Evolutionary conservation across 1,140 invertebrate species (phyloP), one percentile per base, ranked within the genome.

Genomic region (Wiebesia pumilae): DNA sequence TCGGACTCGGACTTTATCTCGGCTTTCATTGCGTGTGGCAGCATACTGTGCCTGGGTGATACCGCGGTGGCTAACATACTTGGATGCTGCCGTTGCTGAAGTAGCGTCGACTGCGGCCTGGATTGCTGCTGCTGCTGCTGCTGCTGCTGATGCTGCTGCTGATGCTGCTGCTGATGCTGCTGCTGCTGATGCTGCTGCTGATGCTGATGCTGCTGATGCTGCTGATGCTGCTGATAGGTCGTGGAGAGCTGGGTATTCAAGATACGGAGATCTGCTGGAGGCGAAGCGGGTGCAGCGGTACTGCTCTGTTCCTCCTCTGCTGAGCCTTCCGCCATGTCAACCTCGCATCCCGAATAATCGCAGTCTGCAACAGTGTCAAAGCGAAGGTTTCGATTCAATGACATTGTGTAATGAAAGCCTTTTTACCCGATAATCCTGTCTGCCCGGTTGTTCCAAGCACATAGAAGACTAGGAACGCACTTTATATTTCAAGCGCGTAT

Each of bases 311-410:
- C 94, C 91, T 94, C 94, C 90, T 94, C 94, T 89, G 93, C 93
- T 89, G 93, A 94, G 90, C 94, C 94, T 90, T 94, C 94, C 91
- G 94, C 94, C 94, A 94, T 94, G 91, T 94, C 93, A 94, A 90
- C 92, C 93, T 91, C 91, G 92, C 93, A 94, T 94, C 92, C 93
- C 92, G 93, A 93, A 89, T 90, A 91, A 86, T 92, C 91, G 91
- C 90, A 91, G 91, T 93, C 93, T 94, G 90, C 84, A 91, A 90
- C 27, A 47, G n/a, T 6, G 77, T 47, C n/a, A 54, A 78, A 71
- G 19, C 58, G 10, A 62, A 62, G 24, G 58, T 62, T 14, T 62
- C 58, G 58, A 27, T 27, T 62, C 58, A 62, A 14, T 62, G 58
- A 27, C 58, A 24, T 24, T 10, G 2, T 27, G 58, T n/a, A n/a